These are phyloP conservation scores for Enteromius unitaeniatus DNA, from an alignment of 2,797 vertebrate genomes.

Conservation along the genomic window DNA sequence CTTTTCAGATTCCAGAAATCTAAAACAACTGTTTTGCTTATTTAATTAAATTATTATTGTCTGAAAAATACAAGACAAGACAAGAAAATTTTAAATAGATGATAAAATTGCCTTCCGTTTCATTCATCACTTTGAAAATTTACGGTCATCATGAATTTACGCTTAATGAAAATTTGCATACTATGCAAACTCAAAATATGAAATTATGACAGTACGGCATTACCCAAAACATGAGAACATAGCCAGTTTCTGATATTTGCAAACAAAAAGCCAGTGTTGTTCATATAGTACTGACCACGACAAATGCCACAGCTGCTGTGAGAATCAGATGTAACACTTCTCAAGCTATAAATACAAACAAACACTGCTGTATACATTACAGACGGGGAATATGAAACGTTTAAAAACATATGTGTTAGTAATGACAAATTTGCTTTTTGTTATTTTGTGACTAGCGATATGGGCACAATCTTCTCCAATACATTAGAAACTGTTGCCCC, in stretches of 20 bases:
- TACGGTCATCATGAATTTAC: background rate
- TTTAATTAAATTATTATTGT: background rate
- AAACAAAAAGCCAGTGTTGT: constrained; percentile 20
- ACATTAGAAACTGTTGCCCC: too few species aligned
- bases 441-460: too few species aligned
- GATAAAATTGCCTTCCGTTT: background rate
- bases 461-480: too few species aligned
- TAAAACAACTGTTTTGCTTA: background rate
- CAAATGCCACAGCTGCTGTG: background rate
- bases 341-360: background rate
- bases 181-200: background rate
- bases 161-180: too few species aligned
- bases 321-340: constrained; percentile 4
- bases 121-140: background rate
- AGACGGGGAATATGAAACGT: background rate
- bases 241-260: background rate
- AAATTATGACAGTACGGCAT: background rate
- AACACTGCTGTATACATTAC: background rate
- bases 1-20: too few species aligned
- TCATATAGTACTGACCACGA: constrained; percentile 4
- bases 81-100: background rate
- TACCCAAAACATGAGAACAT: background rate
- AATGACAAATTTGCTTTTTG: background rate
- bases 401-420: background rate
- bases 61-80: background rate